phyloP scores from a whole-genome alignment of 2,888 invertebrate species.

The Hypena proboscidalis region DNA sequence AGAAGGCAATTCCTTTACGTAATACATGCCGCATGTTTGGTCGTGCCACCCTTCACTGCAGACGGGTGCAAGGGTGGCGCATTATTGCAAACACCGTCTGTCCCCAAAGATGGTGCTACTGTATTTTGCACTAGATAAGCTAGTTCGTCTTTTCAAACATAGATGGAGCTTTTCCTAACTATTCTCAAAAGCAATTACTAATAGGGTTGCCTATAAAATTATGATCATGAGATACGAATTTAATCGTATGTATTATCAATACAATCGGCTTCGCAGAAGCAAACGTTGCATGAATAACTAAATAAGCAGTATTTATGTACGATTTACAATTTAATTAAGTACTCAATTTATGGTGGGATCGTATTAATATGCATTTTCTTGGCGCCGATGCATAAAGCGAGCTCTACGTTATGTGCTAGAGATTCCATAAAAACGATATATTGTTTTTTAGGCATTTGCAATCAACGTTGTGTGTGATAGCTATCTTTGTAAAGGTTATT shows the following conservation, averaged over 20 bases:
- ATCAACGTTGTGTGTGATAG: too few relatives aligned
- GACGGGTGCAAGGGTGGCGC: constrained; percentile 67
- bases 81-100: constrained; percentile 69
- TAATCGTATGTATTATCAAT: background rate
- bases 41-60: constrained; percentile 65
- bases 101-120: constrained; percentile 80
- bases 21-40: constrained; percentile 52
- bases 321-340: too few relatives aligned
- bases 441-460: too few relatives aligned
- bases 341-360: too few relatives aligned
- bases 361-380: too few relatives aligned
- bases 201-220: constrained; percentile 1
- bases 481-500: too few relatives aligned
- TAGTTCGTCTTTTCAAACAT: constrained; percentile 73
- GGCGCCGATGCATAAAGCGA: too few relatives aligned
- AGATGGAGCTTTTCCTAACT: constrained; percentile 65
- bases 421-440: too few relatives aligned
- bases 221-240: background rate
- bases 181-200: constrained; percentile 5
- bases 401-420: too few relatives aligned
- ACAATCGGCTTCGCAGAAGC: too few relatives aligned
- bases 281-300: too few relatives aligned
- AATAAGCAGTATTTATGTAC: too few relatives aligned
- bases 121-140: constrained; percentile 67
- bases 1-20: constrained; percentile 48